phyloP scores from a whole-genome alignment of 2,888 invertebrate species.

The Ochlodes sylvanus region DNA sequence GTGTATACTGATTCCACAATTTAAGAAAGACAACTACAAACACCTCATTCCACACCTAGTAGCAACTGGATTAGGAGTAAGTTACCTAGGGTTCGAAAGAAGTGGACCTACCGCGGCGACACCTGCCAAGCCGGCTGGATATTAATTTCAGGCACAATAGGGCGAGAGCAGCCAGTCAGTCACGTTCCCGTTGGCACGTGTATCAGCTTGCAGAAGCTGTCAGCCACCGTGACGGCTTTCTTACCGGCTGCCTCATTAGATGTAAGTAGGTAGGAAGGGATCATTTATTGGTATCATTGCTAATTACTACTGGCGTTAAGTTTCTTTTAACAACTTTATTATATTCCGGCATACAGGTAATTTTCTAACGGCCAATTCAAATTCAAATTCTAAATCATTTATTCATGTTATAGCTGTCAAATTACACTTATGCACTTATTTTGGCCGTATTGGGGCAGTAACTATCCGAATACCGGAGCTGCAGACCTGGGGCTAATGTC shows the following conservation, averaged over 20 bases:
- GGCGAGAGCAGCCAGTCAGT: constrained; percentile 57
- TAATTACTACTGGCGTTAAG: not conserved
- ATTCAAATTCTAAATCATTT: no score
- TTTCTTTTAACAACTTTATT: not conserved
- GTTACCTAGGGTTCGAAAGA: no score
- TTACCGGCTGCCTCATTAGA: constrained; percentile 1
- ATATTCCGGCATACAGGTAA: no score
- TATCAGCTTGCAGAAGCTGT: constrained; percentile 61
- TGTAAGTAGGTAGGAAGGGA: not conserved
- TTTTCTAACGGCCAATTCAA: no score
- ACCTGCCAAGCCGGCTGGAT: constrained; percentile 49
- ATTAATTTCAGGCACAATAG: constrained; percentile 47
- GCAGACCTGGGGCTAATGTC: no score
- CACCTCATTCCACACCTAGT: no score
- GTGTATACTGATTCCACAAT: no score
- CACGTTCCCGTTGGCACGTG: constrained; percentile 73
- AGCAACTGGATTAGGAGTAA: constrained; percentile 1
- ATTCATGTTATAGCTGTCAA: no score
- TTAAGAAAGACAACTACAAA: no score
- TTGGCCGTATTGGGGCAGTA: no score
- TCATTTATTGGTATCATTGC: constrained; percentile 3
- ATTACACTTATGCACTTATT: no score
- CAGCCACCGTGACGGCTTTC: constrained; percentile 32
- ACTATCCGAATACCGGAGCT: no score
- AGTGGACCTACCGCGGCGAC: constrained; percentile 40